Percentiles rank a stretch among this genome's conserved stretches.
phyloP scores from a whole-genome alignment of 2,113 vertebrate genomes.

The Xyrauchen texanus region DNA sequence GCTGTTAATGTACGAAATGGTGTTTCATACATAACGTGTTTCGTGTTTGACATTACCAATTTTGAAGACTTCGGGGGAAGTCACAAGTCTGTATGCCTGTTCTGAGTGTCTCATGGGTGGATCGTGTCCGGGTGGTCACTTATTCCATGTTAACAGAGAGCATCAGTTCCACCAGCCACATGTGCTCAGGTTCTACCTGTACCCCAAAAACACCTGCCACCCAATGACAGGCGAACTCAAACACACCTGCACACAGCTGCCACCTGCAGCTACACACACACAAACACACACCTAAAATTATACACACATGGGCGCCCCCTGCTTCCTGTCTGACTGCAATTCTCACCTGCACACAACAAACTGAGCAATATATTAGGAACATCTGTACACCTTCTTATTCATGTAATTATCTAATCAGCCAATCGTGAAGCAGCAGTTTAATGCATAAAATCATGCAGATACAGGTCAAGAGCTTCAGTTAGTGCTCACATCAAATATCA shows the following conservation, averaged over 20 bases:
- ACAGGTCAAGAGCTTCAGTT: no score
- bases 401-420: no score
- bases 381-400: no score
- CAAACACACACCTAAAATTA: not conserved
- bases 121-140: constrained; percentile 17
- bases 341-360: constrained; percentile 22
- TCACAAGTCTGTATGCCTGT: not conserved
- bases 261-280: constrained; percentile 38
- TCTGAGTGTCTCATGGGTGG: constrained; percentile 21
- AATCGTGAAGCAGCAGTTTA: no score
- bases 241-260: constrained; percentile 51
- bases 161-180: constrained; percentile 45
- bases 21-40: no score
- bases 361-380: not conserved
- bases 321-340: constrained; percentile 22
- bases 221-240: constrained; percentile 42
- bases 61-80: not conserved
- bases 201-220: constrained; percentile 53
- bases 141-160: constrained; percentile 3
- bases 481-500: no score
- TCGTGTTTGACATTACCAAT: constrained; percentile 10
- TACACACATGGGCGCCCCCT: constrained; percentile 3
- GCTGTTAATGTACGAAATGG: not conserved
- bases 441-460: no score
- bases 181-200: constrained; percentile 51